Base-by-base conservation (phyloP, 1,140 invertebrate species). In the Drosophila tsacasi region DNA sequence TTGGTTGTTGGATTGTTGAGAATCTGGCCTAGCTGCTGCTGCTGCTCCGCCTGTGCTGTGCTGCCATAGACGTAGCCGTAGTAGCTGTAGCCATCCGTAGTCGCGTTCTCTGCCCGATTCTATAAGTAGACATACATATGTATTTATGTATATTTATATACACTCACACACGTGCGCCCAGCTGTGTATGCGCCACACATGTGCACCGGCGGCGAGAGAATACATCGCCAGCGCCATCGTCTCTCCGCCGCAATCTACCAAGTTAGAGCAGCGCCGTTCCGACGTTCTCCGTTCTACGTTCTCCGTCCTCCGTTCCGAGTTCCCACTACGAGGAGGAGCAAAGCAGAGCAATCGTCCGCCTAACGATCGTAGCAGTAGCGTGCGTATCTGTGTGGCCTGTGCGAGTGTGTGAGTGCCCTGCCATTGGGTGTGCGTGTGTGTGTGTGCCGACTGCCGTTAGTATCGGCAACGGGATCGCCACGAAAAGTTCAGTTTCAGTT, bases 401-500 rank as follows among this genome's bases (percentile, higher is more conserved):
- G 49, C 3, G 37, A n/a, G 23, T 49, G 59, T 32, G 54, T 25
- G 30, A 27, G 67, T 52, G 61, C 40, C 52, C 52, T 39, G 32
- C 12, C 15, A 39, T 32, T 39, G 23, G n/a, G n/a, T 25, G 17
- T 30, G 30, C 59, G 42, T 73, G 63, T 65, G 63, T 65, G 75
- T 71, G 63, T 83, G 80, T 62, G 66, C 50, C 86, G 84, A 75
- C 80, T 75, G 84, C 85, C 85, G 85, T 89, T 85, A 89, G 85
- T 89, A 90, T 89, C 85, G 85, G 60, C 85, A 90, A 89, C 85
- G 86, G 85, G 82, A 90, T 90, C 85, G 85, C 79, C 52, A 76
- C 81, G 76, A 89, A 78, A 89, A 90, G 85, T 89, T 90, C 85
- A 84, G 84, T 87, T 87, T 89, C 81, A 84, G 86, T 89, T 83